phyloP scores from a whole-genome alignment of 2,888 invertebrate species.

The Nephrotoma guestfalica region DNA sequence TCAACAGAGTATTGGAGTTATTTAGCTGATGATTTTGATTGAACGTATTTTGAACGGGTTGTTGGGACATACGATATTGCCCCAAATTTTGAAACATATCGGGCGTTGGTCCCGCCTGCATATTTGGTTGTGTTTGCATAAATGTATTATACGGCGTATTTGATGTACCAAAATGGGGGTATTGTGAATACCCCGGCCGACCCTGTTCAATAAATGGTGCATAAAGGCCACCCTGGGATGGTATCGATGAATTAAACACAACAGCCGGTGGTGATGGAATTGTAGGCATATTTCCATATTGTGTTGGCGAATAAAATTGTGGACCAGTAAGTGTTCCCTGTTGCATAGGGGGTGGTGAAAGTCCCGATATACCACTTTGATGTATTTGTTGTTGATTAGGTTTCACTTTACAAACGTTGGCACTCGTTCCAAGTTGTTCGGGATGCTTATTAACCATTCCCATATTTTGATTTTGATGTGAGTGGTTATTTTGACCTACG shows the following conservation, averaged over 20 bases:
- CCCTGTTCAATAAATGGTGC: slow-evolving; percentile 67
- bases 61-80: slow-evolving; percentile 42
- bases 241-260: slow-evolving; percentile 61
- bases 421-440: slow-evolving; percentile 40
- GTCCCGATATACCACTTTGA: slow-evolving; percentile 33
- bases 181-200: slow-evolving; percentile 66
- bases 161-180: slow-evolving; percentile 48
- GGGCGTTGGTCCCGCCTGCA: slow-evolving; percentile 47
- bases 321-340: slow-evolving; percentile 38
- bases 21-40: slow-evolving; percentile 65
- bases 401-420: slow-evolving; percentile 71
- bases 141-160: slow-evolving; percentile 58
- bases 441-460: slow-evolving; percentile 30
- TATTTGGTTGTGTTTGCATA: slow-evolving; percentile 43
- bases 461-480: slow-evolving; percentile 30
- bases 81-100: slow-evolving; percentile 52
- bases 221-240: slow-evolving; percentile 61
- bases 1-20: slow-evolving; percentile 76
- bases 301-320: slow-evolving; percentile 50
- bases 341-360: slow-evolving; percentile 48
- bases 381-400: slow-evolving; percentile 61
- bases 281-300: slow-evolving; percentile 66
- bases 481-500: slow-evolving; percentile 15
- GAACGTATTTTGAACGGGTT: slow-evolving; percentile 42
- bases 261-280: slow-evolving; percentile 78